Percentiles rank a stretch among this genome's conserved stretches.
phyloP scores from a whole-genome alignment of 2,797 vertebrate species.

The Syngnathus acus region DNA sequence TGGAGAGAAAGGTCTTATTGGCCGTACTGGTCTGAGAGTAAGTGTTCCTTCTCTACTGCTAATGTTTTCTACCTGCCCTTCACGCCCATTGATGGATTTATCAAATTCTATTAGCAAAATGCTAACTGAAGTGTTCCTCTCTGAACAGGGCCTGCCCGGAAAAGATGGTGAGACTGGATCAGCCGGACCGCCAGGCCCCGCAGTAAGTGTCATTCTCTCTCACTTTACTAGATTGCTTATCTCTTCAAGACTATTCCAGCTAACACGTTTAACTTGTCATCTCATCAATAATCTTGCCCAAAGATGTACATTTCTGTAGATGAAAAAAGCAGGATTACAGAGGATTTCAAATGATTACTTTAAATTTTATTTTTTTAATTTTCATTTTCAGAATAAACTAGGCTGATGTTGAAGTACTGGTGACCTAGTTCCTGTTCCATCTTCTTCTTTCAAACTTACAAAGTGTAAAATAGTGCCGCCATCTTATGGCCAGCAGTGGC shows the following conservation, averaged over 20 bases:
- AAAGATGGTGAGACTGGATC: constrained; percentile 95
- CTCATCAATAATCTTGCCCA: no score
- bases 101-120: not conserved
- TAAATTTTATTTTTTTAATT: no score
- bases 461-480: no score
- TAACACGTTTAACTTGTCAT: no score
- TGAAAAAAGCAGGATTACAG: no score
- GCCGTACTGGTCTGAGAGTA: constrained; percentile 86
- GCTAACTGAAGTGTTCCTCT: constrained; percentile 15
- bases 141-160: constrained; percentile 71
- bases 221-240: not conserved
- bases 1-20: constrained; percentile 89
- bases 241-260: not conserved
- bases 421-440: no score
- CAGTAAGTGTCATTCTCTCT: constrained; percentile 73
- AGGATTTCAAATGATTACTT: no score
- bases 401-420: no score
- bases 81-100: not conserved
- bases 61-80: not conserved
- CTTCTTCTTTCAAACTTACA: no score
- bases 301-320: no score
- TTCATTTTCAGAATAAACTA: no score
- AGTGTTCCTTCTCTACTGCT: constrained; percentile 47
- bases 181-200: constrained; percentile 79
- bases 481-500: no score